Percentiles rank a stretch among this genome's conserved stretches.
phyloP scores from a whole-genome alignment of 2,797 vertebrate genomes.

The Amblyopsis hoosieri region DNA sequence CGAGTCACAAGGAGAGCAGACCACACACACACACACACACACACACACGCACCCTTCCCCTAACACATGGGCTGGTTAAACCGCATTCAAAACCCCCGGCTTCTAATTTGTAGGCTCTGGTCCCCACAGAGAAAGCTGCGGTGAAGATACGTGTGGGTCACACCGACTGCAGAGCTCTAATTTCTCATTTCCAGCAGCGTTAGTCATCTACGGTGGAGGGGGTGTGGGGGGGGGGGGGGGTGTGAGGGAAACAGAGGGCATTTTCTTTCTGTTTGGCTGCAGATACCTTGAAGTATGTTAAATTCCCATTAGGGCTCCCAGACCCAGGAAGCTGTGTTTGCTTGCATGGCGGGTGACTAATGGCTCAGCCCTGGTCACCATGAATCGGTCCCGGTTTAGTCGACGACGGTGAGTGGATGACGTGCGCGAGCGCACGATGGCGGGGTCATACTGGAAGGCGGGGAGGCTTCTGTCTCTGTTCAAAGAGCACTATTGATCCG shows the following conservation, averaged over 20 bases:
- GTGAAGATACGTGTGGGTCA: conserved; percentile 56
- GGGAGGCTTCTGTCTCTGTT: conserved; percentile 50
- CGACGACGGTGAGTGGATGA: conserved; percentile 5
- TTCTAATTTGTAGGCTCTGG: conserved; percentile 53
- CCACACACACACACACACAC: conserved; percentile 6
- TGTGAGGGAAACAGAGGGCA: conserved; percentile 33
- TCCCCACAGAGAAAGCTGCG: conserved; percentile 38
- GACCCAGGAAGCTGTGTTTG: conserved; percentile 51
- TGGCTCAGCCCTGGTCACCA: conserved; percentile 45
- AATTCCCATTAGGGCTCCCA: conserved; percentile 64
- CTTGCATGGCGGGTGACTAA: conserved; percentile 63
- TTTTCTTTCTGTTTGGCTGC: conserved; percentile 63
- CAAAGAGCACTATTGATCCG: conserved; percentile 71
- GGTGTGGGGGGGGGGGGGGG: no score
- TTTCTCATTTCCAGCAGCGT: conserved; percentile 36
- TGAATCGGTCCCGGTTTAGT: conserved; percentile 66
- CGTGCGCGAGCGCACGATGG: conserved; percentile 12
- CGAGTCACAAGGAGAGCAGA: no score
- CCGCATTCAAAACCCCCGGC: conserved; percentile 35
- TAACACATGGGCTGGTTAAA: conserved; percentile 13
- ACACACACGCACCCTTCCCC: neutral
- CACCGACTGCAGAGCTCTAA: conserved; percentile 51
- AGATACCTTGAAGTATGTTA: conserved; percentile 70
- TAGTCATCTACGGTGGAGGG: conserved; percentile 50
- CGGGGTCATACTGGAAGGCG: conserved; percentile 30